These are phyloP conservation scores for Oceanites oceanicus DNA, from an alignment of 2,113 vertebrate genomes.

Conservation along the genomic window DNA sequence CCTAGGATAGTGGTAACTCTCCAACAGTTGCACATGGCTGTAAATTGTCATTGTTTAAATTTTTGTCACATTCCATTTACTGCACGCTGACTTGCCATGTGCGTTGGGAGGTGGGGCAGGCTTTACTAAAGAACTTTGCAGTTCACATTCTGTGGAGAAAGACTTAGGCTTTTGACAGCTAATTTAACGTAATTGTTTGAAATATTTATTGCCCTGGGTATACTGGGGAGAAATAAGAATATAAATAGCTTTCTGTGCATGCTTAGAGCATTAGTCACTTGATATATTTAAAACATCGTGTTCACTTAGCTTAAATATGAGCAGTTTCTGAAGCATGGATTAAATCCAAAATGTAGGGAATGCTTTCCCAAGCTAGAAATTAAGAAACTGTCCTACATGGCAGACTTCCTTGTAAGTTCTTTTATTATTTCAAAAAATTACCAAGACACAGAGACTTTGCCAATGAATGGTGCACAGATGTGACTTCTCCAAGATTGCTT, in stretches of 20 bases:
- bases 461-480: background rate
- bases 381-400: background rate
- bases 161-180: background rate
- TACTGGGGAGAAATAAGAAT: background rate
- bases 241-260: constrained; percentile 24
- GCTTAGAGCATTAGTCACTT: constrained; percentile 9
- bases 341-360: background rate
- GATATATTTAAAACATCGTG: background rate
- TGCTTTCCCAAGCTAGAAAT: background rate
- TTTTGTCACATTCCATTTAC: background rate
- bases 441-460: background rate
- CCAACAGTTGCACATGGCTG: background rate
- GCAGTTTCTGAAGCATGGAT: constrained; percentile 19
- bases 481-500: background rate
- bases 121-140: background rate
- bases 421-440: background rate
- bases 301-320: background rate
- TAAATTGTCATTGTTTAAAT: background rate
- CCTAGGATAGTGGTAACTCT: background rate
- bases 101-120: background rate
- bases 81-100: fast-evolving
- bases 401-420: background rate
- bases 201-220: constrained; percentile 9
- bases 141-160: background rate
- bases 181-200: background rate